These are phyloP conservation scores for Colletes collaris DNA, from an alignment of 2,888 invertebrate species.

Conservation along the genomic window DNA sequence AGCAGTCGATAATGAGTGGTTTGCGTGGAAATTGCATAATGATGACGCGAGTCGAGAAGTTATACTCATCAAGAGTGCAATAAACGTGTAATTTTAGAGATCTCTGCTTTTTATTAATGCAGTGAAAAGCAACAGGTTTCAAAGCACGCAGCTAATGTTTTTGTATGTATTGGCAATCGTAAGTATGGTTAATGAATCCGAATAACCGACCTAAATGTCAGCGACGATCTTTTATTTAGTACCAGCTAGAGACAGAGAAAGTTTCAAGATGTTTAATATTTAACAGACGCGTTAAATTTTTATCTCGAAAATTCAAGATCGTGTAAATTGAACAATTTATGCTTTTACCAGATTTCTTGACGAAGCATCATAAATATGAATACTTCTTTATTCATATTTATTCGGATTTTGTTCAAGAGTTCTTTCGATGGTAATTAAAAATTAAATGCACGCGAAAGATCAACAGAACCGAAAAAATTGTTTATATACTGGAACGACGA, in stretches of 20 bases:
- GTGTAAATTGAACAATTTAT: no score
- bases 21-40: conserved; percentile 21
- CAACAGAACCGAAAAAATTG: no score
- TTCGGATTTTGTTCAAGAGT: no score
- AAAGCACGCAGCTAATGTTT: neutral
- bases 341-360: no score
- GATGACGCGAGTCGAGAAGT: conserved; percentile 7
- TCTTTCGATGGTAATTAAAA: no score
- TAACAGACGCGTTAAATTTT: no score
- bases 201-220: neutral
- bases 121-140: neutral
- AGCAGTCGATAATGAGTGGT: conserved; percentile 28
- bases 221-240: neutral
- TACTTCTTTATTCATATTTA: no score
- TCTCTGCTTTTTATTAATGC: conserved; percentile 15
- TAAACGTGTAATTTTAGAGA: conserved; percentile 40
- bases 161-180: neutral
- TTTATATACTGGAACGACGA: no score
- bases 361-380: no score
- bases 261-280: no score
- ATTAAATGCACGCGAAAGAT: no score
- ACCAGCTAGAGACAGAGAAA: neutral
- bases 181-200: conserved; percentile 7
- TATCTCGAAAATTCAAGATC: no score
- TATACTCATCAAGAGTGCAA: conserved; percentile 12